Base-by-base conservation (phyloP, 2,113 vertebrate species). In the Psammodynastes pulverulentus region DNA sequence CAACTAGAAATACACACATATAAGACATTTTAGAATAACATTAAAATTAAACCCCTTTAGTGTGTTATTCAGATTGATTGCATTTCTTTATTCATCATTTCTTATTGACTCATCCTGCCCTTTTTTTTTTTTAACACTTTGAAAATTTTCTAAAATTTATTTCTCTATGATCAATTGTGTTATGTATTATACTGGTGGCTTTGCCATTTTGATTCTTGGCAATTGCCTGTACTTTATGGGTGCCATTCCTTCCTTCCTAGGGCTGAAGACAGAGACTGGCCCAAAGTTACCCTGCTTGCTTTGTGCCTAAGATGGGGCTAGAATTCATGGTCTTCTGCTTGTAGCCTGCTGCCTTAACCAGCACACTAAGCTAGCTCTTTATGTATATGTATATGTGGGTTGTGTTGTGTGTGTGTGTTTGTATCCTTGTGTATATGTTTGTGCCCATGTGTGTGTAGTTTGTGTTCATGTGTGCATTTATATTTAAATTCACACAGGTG, bases 401-500 rank as follows among this genome's bases (percentile, higher is more conserved):
- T 72, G 15, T 72, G 13, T 67, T 48, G 23, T 56, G 54, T 56
- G 23, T 26, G 7, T 29, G 10, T 67, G 62, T 34, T 15, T 67
- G 29, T 2, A n/a, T 67, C 56, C 24, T 58, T 58, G 24, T 67
- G 62, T 67, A 4, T 67, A 6, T 72, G 62, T 34, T 6, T 72
- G n/a, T 72, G 5, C 4, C 5, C 12, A 72, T 72, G 12, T 34
- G n/a, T 72, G n/a, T 72, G 5, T 72, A 5, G 62, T n/a, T 17
- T 72, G 1, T 72, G 62, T 34, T 13, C 62, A 34, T 72, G 29
- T 62, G 26, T 62, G 58, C 58, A 89, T 79, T 21, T 9, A 84
- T 94, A 94, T 94, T 93, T 97, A 94, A 94, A 96, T 94, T 94
- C 51, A 23, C 94, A 94, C 91, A 94, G 91, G 34, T 79, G 93